Conservation (phyloP, 2,888 invertebrate genomes). For the Caenorhabditis angaria region DNA sequence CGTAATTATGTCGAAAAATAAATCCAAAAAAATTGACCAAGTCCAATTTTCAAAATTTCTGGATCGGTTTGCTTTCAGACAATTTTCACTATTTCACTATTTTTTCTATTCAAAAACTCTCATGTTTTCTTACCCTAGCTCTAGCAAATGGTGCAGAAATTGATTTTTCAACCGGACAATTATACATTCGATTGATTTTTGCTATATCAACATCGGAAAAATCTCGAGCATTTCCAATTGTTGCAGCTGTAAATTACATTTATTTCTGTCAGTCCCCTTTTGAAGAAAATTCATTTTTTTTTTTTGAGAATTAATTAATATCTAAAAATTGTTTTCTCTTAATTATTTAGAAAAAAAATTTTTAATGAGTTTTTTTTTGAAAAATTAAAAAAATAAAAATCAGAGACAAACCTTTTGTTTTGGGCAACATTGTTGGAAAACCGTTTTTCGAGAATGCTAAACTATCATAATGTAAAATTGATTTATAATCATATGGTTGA, state of each 20-base stretch:
- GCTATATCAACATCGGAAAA: slow-evolving; percentile 70
- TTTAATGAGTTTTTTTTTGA: too few relatives aligned
- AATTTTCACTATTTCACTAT: not conserved
- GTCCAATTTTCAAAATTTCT: too few relatives aligned
- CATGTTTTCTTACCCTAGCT: slow-evolving; percentile 45
- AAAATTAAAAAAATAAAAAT: too few relatives aligned
- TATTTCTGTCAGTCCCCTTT: too few relatives aligned
- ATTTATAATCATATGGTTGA: slow-evolving; percentile 72
- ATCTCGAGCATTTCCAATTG: slow-evolving; percentile 70
- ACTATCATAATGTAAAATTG: slow-evolving; percentile 72
- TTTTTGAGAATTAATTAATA: too few relatives aligned
- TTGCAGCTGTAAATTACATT: slow-evolving; percentile 51
- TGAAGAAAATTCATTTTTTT: too few relatives aligned
- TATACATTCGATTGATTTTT: slow-evolving; percentile 73
- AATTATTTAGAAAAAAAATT: too few relatives aligned
- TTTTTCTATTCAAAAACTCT: too few relatives aligned
- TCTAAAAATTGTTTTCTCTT: too few relatives aligned
- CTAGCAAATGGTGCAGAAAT: slow-evolving; percentile 56
- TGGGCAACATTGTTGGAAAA: slow-evolving; percentile 71
- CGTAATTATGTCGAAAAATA: too few relatives aligned
- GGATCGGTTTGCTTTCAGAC: not conserved
- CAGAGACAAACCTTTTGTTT: slow-evolving; percentile 64
- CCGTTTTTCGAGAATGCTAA: slow-evolving; percentile 72
- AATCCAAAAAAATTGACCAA: too few relatives aligned
- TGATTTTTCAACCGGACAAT: slow-evolving; percentile 59